Evolutionary conservation across 2,797 vertebrate genomes (phyloP).

Genomic region (Siniperca undulata): DNA sequence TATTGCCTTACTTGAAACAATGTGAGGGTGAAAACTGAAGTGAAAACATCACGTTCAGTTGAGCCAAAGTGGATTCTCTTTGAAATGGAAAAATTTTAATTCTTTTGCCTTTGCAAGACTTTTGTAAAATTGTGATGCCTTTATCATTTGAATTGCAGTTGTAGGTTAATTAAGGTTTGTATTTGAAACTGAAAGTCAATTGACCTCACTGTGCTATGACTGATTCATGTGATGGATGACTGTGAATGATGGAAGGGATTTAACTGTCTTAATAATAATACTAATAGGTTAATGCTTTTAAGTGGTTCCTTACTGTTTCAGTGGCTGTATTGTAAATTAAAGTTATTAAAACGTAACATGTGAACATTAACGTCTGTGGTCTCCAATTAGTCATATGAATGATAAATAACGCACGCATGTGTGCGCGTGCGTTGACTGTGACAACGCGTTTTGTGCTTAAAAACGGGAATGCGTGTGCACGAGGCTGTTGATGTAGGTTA

Average conservation of each 20-base stretch:
- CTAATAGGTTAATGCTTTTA: not conserved
- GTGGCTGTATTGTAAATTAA: conserved; percentile 57
- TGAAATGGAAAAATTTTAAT: not conserved
- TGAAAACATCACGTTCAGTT: not conserved
- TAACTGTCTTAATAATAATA: conserved; percentile 22
- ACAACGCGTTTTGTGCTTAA: not conserved
- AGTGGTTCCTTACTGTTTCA: conserved; percentile 17
- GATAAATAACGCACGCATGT: not conserved
- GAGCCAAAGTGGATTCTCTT: conserved; percentile 10
- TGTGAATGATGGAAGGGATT: conserved; percentile 45
- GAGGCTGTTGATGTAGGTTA: not conserved
- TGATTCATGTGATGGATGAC: conserved; percentile 22
- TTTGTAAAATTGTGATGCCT: conserved; percentile 7
- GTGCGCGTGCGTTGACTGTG: not conserved
- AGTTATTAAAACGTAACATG: conserved; percentile 33
- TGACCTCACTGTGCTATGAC: conserved; percentile 20
- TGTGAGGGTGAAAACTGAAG: conserved; percentile 3
- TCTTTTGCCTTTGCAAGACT: not conserved
- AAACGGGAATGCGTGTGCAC: not conserved
- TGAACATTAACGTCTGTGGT: not conserved
- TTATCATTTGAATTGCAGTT: conserved; percentile 8
- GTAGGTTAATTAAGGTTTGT: not conserved
- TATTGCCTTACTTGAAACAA: conserved; percentile 62
- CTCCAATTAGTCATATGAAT: not conserved
- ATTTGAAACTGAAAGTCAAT: not conserved